These are phyloP conservation scores for Melinaea marsaeus DNA, from an alignment of 2,888 invertebrate species.

Conservation along the genomic window DNA sequence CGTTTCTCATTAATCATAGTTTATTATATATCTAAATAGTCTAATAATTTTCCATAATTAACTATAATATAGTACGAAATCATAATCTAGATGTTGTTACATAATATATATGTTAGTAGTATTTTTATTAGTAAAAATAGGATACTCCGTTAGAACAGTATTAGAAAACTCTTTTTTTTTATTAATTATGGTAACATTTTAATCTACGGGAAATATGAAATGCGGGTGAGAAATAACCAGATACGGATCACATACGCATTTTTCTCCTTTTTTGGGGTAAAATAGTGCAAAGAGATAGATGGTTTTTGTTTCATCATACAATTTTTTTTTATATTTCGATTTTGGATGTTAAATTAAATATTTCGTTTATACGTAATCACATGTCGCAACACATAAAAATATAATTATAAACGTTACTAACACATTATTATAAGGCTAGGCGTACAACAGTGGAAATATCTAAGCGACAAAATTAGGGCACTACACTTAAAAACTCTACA, in stretches of 20 bases:
- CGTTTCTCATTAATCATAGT: constrained; percentile 11
- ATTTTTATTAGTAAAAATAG: constrained; percentile 1
- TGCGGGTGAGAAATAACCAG: no score
- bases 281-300: no score
- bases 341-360: neutral
- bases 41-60: neutral
- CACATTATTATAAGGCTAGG: constrained; percentile 22
- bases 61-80: neutral
- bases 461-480: constrained; percentile 18
- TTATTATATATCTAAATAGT: constrained; percentile 11
- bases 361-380: neutral
- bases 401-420: neutral
- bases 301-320: no score
- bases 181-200: neutral
- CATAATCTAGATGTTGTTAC: neutral
- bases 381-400: neutral
- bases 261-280: no score
- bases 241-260: no score
- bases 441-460: constrained; percentile 26
- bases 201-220: no score
- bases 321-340: no score
- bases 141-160: constrained; percentile 1
- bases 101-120: neutral
- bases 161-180: neutral
- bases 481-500: neutral